Conservation (phyloP, 2,113 vertebrate genomes). For the Hassar affinis region DNA sequence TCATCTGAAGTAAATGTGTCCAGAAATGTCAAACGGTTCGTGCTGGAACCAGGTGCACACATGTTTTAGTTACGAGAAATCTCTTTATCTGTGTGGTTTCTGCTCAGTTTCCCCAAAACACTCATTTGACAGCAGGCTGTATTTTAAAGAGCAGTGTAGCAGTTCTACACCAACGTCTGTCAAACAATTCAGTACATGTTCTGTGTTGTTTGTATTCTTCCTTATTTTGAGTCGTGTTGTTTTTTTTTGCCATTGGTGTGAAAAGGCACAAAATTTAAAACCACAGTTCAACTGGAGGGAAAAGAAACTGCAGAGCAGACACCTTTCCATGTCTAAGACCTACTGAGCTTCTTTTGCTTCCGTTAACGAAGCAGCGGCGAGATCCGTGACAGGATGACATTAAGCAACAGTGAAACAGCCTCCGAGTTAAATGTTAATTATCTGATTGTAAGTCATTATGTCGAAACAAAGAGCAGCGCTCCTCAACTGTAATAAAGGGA, state of each 20-base stretch:
- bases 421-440: not conserved
- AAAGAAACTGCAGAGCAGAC: slow-evolving; percentile 1
- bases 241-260: not conserved
- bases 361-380: not conserved
- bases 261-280: not conserved
- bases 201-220: not conserved
- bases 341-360: not conserved
- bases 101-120: not conserved
- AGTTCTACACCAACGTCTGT: not conserved
- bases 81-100: not conserved
- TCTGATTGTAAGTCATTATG: not conserved
- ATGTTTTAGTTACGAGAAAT: not conserved
- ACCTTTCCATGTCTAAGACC: not conserved
- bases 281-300: slow-evolving; percentile 3
- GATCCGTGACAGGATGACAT: not conserved
- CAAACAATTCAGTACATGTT: not conserved
- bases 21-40: not conserved
- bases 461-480: not conserved
- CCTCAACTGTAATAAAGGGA: not conserved
- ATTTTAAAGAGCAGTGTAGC: not conserved
- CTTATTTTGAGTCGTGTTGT: not conserved
- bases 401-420: not conserved
- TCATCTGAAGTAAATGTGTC: not conserved
- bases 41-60: not conserved
- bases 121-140: not conserved